Evolutionary conservation across 2,797 vertebrate genomes (phyloP).

Genomic region (Acrocephalus scirpaceus): DNA sequence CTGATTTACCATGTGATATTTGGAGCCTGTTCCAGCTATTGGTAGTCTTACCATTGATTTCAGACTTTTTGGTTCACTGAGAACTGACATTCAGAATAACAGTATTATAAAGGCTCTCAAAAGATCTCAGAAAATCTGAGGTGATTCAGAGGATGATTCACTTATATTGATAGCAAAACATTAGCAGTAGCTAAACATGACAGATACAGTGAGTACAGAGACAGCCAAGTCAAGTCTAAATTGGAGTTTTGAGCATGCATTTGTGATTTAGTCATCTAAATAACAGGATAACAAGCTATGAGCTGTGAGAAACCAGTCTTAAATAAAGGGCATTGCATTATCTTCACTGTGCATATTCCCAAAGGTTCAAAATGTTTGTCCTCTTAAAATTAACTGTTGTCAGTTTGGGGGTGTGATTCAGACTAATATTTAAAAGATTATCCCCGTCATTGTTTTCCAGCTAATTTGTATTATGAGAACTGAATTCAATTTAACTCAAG

Average conservation of each 20-base stretch:
- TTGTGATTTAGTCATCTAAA: constrained; percentile 49
- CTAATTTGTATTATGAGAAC: neutral
- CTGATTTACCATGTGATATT: neutral
- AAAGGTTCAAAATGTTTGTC: neutral
- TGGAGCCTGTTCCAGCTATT: neutral
- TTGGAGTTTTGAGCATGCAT: neutral
- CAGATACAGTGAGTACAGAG: constrained; percentile 17
- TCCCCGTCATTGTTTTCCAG: neutral
- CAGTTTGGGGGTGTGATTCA: neutral
- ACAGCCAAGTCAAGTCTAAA: constrained; percentile 21
- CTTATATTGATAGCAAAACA: constrained; percentile 58
- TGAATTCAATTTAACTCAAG: neutral
- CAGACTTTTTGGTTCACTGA: constrained; percentile 27
- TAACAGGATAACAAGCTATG: neutral
- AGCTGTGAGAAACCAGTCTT: neutral
- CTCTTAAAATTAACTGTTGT: neutral
- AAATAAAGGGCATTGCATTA: neutral
- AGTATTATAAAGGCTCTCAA: constrained; percentile 1
- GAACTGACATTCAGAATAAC: constrained; percentile 35
- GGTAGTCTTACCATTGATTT: constrained; percentile 1
- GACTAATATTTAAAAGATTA: neutral
- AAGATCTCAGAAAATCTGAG: constrained; percentile 49
- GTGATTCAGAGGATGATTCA: constrained; percentile 67
- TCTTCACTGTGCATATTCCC: neutral
- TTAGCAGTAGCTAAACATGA: constrained; percentile 38